A percentile compares a stretch with the other conserved stretches of the same genome.
phyloP scores from a whole-genome alignment of 2,888 invertebrate genomes.

The Crepidodera aurea region DNA sequence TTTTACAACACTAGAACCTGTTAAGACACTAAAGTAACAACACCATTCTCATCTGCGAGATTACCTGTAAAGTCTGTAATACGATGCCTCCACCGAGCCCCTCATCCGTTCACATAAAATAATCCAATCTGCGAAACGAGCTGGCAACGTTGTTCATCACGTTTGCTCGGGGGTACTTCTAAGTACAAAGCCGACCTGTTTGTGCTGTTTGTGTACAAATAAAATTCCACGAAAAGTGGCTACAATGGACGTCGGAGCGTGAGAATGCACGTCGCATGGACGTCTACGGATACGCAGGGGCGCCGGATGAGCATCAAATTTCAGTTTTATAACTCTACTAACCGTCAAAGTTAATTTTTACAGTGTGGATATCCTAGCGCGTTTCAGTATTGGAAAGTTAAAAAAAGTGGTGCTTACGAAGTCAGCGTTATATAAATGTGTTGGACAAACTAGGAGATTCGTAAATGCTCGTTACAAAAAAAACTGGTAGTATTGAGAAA shows the following conservation, averaged over 20 bases:
- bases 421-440: too few species aligned
- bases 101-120: slow-evolving; percentile 3
- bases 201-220: slow-evolving; percentile 12
- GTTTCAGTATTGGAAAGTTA: too few species aligned
- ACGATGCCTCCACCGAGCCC: background rate
- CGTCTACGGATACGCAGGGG: background rate
- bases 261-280: slow-evolving; percentile 12
- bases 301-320: background rate
- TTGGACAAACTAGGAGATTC: too few species aligned
- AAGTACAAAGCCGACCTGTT: slow-evolving; percentile 10
- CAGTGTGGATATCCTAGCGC: too few species aligned
- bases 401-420: too few species aligned
- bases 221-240: slow-evolving; percentile 19
- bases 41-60: slow-evolving; percentile 3
- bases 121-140: slow-evolving; percentile 9
- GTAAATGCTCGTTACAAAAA: too few species aligned
- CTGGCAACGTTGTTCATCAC: slow-evolving; percentile 7
- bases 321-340: too few species aligned
- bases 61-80: slow-evolving; percentile 11
- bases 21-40: slow-evolving; percentile 8
- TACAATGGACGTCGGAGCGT: slow-evolving; percentile 21
- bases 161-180: slow-evolving; percentile 15
- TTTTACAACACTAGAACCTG: slow-evolving; percentile 1
- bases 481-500: too few species aligned
- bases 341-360: too few species aligned